Evolutionary conservation across 2,888 invertebrate genomes (phyloP).

Genomic region (Dynastes grantii): DNA sequence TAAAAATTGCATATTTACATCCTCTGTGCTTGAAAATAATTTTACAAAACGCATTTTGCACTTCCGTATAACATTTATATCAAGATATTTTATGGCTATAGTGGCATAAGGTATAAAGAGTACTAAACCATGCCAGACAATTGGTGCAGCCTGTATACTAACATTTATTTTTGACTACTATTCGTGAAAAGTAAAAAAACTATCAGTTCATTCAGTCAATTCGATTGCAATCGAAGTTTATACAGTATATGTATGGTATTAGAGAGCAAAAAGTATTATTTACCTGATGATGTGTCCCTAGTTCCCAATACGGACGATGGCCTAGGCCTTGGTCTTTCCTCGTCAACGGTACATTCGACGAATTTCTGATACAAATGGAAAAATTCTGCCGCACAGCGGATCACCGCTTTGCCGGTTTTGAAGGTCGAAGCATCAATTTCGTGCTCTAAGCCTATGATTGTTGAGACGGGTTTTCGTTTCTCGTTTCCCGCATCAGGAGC

Average conservation of each 20-base stretch:
- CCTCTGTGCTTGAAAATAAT: too few species aligned
- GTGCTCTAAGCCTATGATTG: conserved; percentile 72
- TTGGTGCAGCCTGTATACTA: too few species aligned
- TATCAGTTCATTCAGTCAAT: too few species aligned
- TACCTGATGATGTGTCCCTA: conserved; percentile 58
- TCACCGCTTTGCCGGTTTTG: conserved; percentile 77
- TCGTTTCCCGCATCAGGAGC: conserved; percentile 58
- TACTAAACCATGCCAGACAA: too few species aligned
- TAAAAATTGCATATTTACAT: too few species aligned
- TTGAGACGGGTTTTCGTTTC: conserved; percentile 61
- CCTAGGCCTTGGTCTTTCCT: conserved; percentile 83
- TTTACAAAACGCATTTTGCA: too few species aligned
- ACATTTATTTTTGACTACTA: too few species aligned
- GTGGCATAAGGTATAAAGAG: too few species aligned
- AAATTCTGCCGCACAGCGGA: conserved; percentile 79
- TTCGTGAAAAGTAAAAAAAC: too few species aligned
- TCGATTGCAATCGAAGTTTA: too few species aligned
- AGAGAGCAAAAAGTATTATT: background rate
- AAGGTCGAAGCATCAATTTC: conserved; percentile 78
- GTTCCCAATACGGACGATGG: conserved; percentile 84
- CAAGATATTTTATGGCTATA: too few species aligned
- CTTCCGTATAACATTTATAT: too few species aligned
- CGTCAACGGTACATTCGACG: conserved; percentile 78
- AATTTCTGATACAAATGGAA: conserved; percentile 79
- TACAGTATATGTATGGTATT: background rate